Evolutionary conservation across 2,113 vertebrate genomes (phyloP), one percentile per base, ranked within the genome.

Genomic region (Planiliza haematocheilus): DNA sequence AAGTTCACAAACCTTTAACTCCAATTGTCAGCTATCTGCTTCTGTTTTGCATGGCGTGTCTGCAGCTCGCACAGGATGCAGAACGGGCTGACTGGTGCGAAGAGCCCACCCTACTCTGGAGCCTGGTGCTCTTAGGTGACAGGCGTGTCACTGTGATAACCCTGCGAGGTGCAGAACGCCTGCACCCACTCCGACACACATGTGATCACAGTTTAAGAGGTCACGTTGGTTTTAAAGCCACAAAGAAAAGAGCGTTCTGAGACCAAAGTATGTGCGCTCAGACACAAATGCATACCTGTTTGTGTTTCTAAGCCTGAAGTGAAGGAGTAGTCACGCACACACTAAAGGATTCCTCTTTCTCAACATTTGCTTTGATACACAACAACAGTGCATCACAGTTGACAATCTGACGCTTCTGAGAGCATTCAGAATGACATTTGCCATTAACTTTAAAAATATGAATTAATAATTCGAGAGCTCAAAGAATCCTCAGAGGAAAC

Each of bases 11-110:
- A 72, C 70, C 84, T 87, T 84, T 92, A 93, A 92, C 86, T 82
- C 80, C 82, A 82, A 77, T 86, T 91, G 90, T 91, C 91, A 92
- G 89, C 89, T 90, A 85, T 92, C 88, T 87, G 79, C 87, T 85
- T 86, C 69, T 67, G 81, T 89, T 92, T 86, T 89, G 78, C 82
- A 79, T 67, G 77, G 76, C 16, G 77, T 62, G 81, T 87, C 64
- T 81, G 76, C 85, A 73, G 81, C 71, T 58, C 53, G 79, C 69
- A 20, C 39, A 74, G 69, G 65, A 67, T 58, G 62, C 70, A 41
- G 52, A 81, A 80, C 57, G 39, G 10, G 78, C 71, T 63, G 83
- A 86, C 91, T 86, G 82, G 76, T 90, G 84, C 41, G 79, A 83
- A 76, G 77, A 79, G 45, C 63, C 74, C 86, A 73, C 63, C 79